Evolutionary conservation across 2,797 vertebrate genomes (phyloP).

Genomic region (Acridotheres tristis): DNA sequence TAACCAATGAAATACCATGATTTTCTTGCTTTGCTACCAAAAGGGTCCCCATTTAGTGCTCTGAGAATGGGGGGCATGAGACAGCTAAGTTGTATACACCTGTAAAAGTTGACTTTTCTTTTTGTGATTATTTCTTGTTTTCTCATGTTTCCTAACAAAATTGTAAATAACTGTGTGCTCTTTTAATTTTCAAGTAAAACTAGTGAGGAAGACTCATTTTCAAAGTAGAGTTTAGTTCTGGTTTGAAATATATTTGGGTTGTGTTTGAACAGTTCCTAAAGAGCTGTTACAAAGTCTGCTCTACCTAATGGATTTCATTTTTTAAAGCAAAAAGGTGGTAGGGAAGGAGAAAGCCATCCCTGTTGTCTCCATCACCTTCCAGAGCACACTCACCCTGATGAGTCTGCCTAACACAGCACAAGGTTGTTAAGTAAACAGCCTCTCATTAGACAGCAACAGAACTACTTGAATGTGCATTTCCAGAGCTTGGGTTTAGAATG

Average conservation of each 20-base stretch:
- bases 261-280: neutral
- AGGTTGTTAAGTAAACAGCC: neutral
- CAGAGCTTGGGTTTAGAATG: neutral
- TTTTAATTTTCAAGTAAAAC: neutral
- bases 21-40: neutral
- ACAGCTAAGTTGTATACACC: neutral
- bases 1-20: neutral
- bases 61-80: neutral
- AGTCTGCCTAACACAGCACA: neutral
- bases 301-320: neutral
- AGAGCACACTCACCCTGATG: fast-evolving
- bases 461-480: neutral
- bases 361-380: neutral
- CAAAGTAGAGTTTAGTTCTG: neutral
- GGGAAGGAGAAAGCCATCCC: neutral
- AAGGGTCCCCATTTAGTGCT: neutral
- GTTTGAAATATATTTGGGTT: neutral
- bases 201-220: neutral
- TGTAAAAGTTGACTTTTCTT: neutral
- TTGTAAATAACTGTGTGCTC: neutral
- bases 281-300: neutral
- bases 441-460: neutral
- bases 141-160: neutral
- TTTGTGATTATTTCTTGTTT: neutral
- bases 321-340: neutral